Conservation (phyloP, 2,888 invertebrate genomes). For the Thysanoteuthis rhombus region DNA sequence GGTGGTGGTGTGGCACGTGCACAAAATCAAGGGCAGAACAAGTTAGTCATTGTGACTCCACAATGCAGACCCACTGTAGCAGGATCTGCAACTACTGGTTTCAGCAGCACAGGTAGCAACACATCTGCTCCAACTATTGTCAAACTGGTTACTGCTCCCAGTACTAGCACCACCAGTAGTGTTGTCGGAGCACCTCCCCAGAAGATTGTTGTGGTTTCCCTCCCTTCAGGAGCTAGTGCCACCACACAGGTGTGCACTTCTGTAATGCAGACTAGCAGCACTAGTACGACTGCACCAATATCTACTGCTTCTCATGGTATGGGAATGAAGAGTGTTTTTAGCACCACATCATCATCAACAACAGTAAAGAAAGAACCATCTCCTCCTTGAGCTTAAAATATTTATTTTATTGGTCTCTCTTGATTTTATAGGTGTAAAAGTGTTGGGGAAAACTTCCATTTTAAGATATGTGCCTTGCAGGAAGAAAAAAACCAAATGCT, state of each 20-base stretch:
- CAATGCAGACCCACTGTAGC: constrained; percentile 47
- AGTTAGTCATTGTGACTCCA: constrained; percentile 61
- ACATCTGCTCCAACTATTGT: constrained; percentile 47
- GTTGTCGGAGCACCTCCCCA: constrained; percentile 39
- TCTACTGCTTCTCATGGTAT: constrained; percentile 41
- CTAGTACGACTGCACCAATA: constrained; percentile 34
- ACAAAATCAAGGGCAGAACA: constrained; percentile 49
- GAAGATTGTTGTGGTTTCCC: constrained; percentile 54
- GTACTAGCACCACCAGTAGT: constrained; percentile 35
- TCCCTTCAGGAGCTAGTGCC: constrained; percentile 41
- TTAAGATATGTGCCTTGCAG: background rate
- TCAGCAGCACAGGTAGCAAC: constrained; percentile 36
- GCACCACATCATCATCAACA: constrained; percentile 40
- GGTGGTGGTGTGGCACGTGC: constrained; percentile 38
- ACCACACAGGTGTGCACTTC: constrained; percentile 32
- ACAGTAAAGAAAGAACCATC: constrained; percentile 39
- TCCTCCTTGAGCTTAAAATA: background rate
- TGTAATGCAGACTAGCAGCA: background rate
- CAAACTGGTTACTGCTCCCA: constrained; percentile 46
- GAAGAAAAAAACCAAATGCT: background rate
- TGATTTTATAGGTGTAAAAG: background rate
- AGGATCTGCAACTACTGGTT: constrained; percentile 35
- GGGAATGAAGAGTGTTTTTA: constrained; percentile 55
- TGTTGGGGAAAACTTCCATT: background rate
- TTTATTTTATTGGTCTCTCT: background rate